Base-by-base conservation (phyloP, 2,113 vertebrate species). In the Trachemys scripta region DNA sequence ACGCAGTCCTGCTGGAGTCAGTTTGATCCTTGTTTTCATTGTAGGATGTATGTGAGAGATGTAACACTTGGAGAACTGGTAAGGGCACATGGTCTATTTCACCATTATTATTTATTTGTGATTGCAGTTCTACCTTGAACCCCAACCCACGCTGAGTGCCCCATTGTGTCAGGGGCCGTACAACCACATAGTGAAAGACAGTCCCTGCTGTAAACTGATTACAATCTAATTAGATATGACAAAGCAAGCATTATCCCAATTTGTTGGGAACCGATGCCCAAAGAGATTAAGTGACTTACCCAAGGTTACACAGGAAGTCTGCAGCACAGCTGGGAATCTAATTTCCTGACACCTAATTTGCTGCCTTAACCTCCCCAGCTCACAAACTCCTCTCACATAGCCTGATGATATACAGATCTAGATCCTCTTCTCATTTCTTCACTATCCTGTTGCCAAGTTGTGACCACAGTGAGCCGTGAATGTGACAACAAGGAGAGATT, bases 181-280 rank as follows among this genome's bases (percentile, higher is more conserved):
- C 53, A 54, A 54, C 53, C 1, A 65, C 20, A 27, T 1, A 1
- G 72, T 19, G 27, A 57, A 14, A 62, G 29, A 62, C 35, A n/a
- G 62, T 57, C 45, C 25, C 22, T 85, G 16, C 14, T 42, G 14
- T 4, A 87, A 80, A 47, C 1, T 3, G 5, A 35, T 51, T 42
- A 31, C 0, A 2, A 84, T 11, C 31, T 84, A 38, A 90, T 20
- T 42, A 65, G 31, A 11, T 9, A 65, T 35, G 88, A 69, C 35
- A 90, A 82, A 87, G 31, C 9, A 8, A 49, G 88, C 81, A 87
- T 42, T 19, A 35, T 17, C 53, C 13, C n/a, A 92, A 56, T 8
- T 65, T 0, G 0, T 0, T 54, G 50, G 13, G 53, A 89, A 89
- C 82, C 31, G 76, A 51, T 27, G 4, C 0, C 0, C 10, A 38